phyloP scores from a whole-genome alignment of 2,113 vertebrate species.

The Panurus biarmicus region DNA sequence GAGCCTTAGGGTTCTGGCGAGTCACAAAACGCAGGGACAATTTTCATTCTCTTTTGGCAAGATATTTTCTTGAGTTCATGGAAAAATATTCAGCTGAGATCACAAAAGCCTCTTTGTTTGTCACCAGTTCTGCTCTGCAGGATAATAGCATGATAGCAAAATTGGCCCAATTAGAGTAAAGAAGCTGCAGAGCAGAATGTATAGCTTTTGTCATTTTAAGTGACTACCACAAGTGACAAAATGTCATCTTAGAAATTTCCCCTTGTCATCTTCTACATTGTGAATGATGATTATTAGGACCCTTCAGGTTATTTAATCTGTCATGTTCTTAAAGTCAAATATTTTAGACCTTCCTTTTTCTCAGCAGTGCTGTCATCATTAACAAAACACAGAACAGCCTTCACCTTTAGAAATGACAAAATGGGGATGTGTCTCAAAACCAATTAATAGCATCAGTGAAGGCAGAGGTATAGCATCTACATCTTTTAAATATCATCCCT shows the following conservation, averaged over 20 bases:
- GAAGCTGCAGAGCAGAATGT: constrained; percentile 50
- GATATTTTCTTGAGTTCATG: constrained; percentile 56
- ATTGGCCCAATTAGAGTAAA: constrained; percentile 53
- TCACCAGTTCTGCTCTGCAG: constrained; percentile 26
- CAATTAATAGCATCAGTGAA: constrained; percentile 65
- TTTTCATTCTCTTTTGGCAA: constrained; percentile 57
- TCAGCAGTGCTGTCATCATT: constrained; percentile 42
- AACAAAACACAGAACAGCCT: constrained; percentile 65
- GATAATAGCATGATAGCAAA: constrained; percentile 58
- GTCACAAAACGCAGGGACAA: constrained; percentile 26
- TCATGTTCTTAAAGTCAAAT: constrained; percentile 60
- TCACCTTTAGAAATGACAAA: constrained; percentile 67
- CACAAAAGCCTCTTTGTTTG: constrained; percentile 58
- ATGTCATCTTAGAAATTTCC: constrained; percentile 48
- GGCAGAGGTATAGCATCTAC: constrained; percentile 61
- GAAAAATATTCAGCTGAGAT: constrained; percentile 51
- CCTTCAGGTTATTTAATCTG: constrained; percentile 50
- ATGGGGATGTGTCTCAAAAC: constrained; percentile 62
- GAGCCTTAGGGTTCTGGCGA: constrained; percentile 35
- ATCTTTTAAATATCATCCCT: constrained; percentile 40
- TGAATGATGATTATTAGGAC: constrained; percentile 53
- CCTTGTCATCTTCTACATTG: constrained; percentile 45
- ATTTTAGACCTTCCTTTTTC: constrained; percentile 50
- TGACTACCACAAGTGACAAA: constrained; percentile 30
- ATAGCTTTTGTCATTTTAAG: constrained; percentile 61